Percentiles rank a stretch among this genome's conserved stretches.
phyloP scores from a whole-genome alignment of 2,113 vertebrate species.

The Willisornis vidua region DNA sequence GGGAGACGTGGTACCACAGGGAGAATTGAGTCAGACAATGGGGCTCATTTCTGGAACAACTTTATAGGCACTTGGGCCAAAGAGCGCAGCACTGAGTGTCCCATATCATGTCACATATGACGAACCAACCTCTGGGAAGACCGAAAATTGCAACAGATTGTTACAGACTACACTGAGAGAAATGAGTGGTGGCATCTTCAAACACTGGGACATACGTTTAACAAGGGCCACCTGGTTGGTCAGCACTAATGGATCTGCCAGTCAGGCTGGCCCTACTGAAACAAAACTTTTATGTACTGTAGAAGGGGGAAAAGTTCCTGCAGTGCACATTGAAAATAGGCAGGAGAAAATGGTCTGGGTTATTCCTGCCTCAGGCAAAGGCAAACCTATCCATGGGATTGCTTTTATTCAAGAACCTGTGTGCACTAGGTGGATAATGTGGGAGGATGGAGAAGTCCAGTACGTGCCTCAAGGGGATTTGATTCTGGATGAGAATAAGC shows the following conservation, averaged over 20 bases:
- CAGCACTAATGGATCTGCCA: not conserved
- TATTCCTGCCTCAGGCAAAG: not conserved
- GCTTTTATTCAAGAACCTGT: not conserved
- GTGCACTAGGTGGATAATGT: not conserved
- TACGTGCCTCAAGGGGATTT: rapidly evolving
- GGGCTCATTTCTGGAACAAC: not conserved
- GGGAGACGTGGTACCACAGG: not conserved
- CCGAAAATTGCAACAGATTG: not conserved
- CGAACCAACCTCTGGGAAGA: not conserved
- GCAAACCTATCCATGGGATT: not conserved
- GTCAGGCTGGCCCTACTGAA: not conserved
- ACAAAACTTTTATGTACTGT: not conserved
- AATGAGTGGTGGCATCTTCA: not conserved
- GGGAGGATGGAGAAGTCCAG: not conserved
- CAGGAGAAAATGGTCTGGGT: not conserved
- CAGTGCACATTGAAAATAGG: not conserved
- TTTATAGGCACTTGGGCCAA: not conserved
- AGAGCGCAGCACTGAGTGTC: rapidly evolving
- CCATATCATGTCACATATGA: not conserved
- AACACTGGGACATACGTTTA: not conserved
- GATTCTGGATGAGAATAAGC: not conserved
- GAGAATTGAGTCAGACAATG: not conserved
- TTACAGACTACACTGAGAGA: not conserved
- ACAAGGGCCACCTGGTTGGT: not conserved
- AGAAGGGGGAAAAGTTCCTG: not conserved